These are phyloP conservation scores for Bubo blakistoni DNA, from an alignment of 2,113 vertebrate genomes.

Conservation along the genomic window DNA sequence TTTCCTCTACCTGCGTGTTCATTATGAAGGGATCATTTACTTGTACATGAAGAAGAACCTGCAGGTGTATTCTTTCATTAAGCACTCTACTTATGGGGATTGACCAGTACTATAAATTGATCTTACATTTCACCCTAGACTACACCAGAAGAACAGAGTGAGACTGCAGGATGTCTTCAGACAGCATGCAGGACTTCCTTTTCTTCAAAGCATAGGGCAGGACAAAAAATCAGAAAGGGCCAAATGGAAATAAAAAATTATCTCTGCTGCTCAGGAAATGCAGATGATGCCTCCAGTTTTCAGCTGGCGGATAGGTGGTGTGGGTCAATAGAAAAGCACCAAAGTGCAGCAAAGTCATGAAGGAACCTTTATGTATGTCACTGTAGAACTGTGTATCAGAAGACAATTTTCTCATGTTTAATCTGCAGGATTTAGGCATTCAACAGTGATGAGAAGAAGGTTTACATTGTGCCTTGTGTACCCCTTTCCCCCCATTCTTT, in stretches of 20 bases:
- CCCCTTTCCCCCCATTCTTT: accelerated
- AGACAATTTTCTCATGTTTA: neutral
- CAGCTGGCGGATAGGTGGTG: accelerated
- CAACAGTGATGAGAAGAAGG: neutral
- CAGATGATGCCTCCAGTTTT: neutral
- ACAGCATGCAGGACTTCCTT: neutral
- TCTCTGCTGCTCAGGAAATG: neutral
- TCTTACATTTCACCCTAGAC: neutral
- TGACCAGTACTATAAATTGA: neutral
- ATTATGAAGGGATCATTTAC: neutral
- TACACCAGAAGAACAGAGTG: neutral
- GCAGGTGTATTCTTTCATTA: neutral
- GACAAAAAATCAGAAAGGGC: neutral
- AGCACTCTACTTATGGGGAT: neutral
- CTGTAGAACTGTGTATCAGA: neutral
- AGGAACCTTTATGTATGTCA: neutral
- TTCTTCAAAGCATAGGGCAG: neutral
- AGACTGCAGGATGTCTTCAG: neutral
- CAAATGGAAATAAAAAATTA: neutral
- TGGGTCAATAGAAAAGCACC: neutral
- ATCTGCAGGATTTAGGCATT: neutral
- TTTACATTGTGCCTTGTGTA: neutral
- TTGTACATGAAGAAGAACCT: neutral
- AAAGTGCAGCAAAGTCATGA: neutral
- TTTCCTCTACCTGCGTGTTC: neutral